A percentile compares a stretch with the other conserved stretches of the same genome.
These are phyloP conservation scores for Dorcus hopei DNA, from an alignment of 2,888 invertebrate genomes.

Conservation along the genomic window DNA sequence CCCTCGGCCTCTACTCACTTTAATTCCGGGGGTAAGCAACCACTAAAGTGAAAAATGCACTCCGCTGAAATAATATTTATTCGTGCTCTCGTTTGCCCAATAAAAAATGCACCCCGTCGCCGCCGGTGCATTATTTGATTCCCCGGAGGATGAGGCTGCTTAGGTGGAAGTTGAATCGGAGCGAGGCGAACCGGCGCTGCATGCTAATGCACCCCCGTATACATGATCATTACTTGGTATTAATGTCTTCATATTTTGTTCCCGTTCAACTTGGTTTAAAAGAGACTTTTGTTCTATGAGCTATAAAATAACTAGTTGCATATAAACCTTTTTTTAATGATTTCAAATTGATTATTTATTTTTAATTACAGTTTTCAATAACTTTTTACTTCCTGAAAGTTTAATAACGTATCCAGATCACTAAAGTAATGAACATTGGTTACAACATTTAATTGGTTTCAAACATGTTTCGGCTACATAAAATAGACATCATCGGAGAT, in stretches of 20 bases:
- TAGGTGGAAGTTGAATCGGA: conserved; percentile 9
- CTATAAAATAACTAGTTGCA: too few species aligned
- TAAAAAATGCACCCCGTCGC: conserved; percentile 47
- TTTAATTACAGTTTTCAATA: too few species aligned
- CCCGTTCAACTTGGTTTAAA: not conserved
- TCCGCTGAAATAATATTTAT: conserved; percentile 49
- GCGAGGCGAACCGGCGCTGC: conserved; percentile 17
- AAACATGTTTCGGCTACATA: too few species aligned
- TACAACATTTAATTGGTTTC: too few species aligned
- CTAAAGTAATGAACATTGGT: too few species aligned
- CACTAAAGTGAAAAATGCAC: conserved; percentile 43
- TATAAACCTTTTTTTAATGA: too few species aligned
- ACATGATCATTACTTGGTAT: conserved; percentile 25
- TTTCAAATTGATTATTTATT: too few species aligned
- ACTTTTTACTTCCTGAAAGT: too few species aligned
- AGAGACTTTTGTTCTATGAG: too few species aligned
- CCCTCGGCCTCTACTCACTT: conserved; percentile 21
- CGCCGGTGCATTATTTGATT: conserved; percentile 41
- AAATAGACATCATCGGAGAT: too few species aligned
- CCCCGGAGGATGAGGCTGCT: conserved; percentile 27
- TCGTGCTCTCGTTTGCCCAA: conserved; percentile 36
- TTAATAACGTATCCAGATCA: too few species aligned
- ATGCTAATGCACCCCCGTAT: conserved; percentile 19
- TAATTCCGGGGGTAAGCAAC: conserved; percentile 27
- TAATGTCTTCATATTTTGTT: conserved; percentile 33